phyloP scores from a whole-genome alignment of 2,888 invertebrate species.

The Conomelus anceps region DNA sequence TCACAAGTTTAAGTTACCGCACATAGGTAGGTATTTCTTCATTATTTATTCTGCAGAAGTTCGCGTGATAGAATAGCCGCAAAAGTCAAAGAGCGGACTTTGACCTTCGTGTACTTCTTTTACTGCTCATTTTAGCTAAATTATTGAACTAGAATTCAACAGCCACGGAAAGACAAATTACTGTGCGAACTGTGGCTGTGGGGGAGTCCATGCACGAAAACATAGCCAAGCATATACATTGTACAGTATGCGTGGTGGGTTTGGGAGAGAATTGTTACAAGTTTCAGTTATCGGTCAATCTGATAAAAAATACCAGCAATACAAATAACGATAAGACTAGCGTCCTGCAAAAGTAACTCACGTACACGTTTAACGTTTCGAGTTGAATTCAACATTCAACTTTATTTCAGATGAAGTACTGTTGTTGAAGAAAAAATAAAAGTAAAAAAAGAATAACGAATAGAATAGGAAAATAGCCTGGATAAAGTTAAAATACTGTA shows the following conservation, averaged over 20 bases:
- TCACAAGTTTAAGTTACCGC: not conserved
- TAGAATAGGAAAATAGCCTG: no score
- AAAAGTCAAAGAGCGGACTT: not conserved
- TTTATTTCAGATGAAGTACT: no score
- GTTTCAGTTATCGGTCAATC: not conserved
- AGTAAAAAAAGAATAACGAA: no score
- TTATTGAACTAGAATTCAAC: not conserved
- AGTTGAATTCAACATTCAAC: no score
- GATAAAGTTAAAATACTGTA: no score
- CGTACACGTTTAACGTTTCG: no score
- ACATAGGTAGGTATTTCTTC: not conserved
- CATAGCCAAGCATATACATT: not conserved
- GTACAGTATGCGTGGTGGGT: not conserved
- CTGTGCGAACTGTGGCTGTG: not conserved
- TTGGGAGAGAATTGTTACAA: not conserved
- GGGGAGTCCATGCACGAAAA: not conserved
- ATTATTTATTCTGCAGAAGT: not conserved
- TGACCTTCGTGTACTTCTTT: not conserved
- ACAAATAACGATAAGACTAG: no score
- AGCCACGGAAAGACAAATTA: not conserved
- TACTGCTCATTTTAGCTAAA: not conserved
- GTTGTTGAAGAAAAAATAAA: no score
- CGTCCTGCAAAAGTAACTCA: no score
- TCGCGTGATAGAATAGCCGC: not conserved
- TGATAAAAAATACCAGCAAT: not conserved